Conservation (phyloP, 2,888 invertebrate genomes). For the Andrena praecox region DNA sequence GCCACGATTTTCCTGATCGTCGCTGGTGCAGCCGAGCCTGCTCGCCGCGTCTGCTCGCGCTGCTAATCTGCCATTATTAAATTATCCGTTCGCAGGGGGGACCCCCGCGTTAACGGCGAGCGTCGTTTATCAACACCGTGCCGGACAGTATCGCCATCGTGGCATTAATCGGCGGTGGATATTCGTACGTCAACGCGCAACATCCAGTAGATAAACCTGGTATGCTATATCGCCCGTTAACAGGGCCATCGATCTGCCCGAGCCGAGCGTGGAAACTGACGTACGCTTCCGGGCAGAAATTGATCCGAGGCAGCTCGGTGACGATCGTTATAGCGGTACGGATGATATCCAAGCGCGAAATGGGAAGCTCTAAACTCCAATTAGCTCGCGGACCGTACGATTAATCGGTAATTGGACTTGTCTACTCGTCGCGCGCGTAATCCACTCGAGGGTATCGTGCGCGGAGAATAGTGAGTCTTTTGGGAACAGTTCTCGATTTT, state of each 20-base stretch:
- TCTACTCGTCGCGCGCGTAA: neutral
- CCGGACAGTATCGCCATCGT: constrained; percentile 51
- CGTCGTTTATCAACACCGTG: constrained; percentile 80
- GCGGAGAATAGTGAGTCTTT: no score
- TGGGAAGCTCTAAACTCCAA: constrained; percentile 25
- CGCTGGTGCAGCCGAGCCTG: constrained; percentile 23
- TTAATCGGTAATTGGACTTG: constrained; percentile 1
- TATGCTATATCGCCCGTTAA: constrained; percentile 70
- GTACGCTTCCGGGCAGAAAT: constrained; percentile 50
- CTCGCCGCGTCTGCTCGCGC: constrained; percentile 16
- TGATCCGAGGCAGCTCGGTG: constrained; percentile 18
- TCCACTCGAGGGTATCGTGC: neutral
- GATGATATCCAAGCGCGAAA: constrained; percentile 2
- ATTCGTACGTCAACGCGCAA: constrained; percentile 69
- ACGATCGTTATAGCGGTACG: constrained; percentile 29
- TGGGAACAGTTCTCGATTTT: no score
- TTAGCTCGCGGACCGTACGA: constrained; percentile 2
- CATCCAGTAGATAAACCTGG: constrained; percentile 77
- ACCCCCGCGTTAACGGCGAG: constrained; percentile 66
- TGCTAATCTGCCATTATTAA: constrained; percentile 79
- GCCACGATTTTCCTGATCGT: constrained; percentile 42
- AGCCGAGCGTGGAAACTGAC: neutral
- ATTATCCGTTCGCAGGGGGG: constrained; percentile 71
- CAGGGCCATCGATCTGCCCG: constrained; percentile 40
- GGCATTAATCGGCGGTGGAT: constrained; percentile 44